phyloP scores from a whole-genome alignment of 2,113 vertebrate genomes.

The rat (Rattus norvegicus) region GRCr8 NC_086029.1:22891001-22891500 shows the following conservation, averaged over 20 bases:
- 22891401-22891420: constrained; percentile 39
- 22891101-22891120: not conserved
- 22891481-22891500: constrained; percentile 1
- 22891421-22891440: not conserved
- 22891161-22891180: not conserved
- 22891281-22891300: not conserved
- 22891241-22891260: not conserved
- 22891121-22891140: not conserved
- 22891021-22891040: not conserved
- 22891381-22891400: not conserved
- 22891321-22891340: not conserved
- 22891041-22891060: not conserved
- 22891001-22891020: not conserved
- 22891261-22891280: not conserved
- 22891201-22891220: not conserved
- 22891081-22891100: not conserved
- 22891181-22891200: not conserved
- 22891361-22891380: not conserved
- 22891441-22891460: constrained; percentile 50
- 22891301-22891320: constrained; percentile 39
- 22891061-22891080: not conserved
- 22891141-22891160: not conserved
- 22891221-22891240: not conserved
- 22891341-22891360: constrained; percentile 44
- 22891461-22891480: not conserved